Conservation (phyloP, 2,888 invertebrate genomes). For the Dryocosmus kuriphilus region DNA sequence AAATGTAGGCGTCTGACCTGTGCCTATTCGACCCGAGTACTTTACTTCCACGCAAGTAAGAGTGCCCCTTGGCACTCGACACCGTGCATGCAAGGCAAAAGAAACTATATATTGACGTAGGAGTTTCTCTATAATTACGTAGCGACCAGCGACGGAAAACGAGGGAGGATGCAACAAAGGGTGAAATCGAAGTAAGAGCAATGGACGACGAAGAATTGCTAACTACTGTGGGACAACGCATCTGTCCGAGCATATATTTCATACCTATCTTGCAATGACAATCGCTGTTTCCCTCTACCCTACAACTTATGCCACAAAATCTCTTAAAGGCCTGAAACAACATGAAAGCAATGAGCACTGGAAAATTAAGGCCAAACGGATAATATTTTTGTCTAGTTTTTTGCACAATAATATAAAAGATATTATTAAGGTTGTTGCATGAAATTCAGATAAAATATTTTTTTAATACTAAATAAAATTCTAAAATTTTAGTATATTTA, state of each 20-base stretch:
- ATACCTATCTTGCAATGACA: conserved; percentile 62
- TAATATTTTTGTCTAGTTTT: too few relatives aligned
- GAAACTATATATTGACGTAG: conserved; percentile 54
- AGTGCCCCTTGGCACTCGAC: conserved; percentile 41
- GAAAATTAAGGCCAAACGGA: too few relatives aligned
- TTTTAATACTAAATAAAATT: too few relatives aligned
- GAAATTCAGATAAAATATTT: too few relatives aligned
- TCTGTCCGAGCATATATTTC: conserved; percentile 77
- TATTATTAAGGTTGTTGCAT: too few relatives aligned
- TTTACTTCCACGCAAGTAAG: conserved; percentile 21
- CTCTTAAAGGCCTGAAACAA: conserved; percentile 9
- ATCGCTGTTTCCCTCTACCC: conserved; percentile 46
- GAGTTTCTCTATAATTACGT: conserved; percentile 61
- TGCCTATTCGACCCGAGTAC: not conserved
- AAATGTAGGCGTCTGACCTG: not conserved
- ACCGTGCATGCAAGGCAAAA: conserved; percentile 42
- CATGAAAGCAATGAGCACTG: too few relatives aligned
- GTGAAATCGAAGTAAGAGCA: conserved; percentile 56
- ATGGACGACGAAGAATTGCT: conserved; percentile 71
- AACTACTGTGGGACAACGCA: conserved; percentile 76
- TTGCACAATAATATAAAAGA: too few relatives aligned
- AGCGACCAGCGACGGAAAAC: conserved; percentile 52
- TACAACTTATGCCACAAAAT: conserved; percentile 20
- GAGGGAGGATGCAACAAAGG: conserved; percentile 42
- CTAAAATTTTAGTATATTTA: too few relatives aligned